Base-by-base conservation (phyloP, 2,113 vertebrate genomes). In the Xerus inauris region DNA sequence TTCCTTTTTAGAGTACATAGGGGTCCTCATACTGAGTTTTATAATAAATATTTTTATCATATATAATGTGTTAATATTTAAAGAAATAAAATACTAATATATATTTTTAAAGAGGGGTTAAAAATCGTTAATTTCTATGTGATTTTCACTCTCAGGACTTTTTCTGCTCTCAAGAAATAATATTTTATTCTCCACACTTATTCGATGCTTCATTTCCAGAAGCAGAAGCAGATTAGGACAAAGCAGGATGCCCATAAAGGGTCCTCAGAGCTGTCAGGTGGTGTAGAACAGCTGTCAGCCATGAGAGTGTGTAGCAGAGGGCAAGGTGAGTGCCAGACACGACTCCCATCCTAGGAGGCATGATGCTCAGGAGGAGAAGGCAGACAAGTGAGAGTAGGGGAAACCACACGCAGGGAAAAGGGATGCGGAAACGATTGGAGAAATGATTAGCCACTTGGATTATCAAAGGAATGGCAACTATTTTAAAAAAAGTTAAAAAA, bases 161-260 rank as follows among this genome's bases (percentile, higher is more conserved):
- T 19, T 59, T 77, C 79, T 91, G 3, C 83, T 90, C 40, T 62
- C 69, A 90, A 82, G n/a, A 62, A 75, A 71, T 92, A 73, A 76
- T 80, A 77, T 40, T 94, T 80, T 62, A 35, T 88, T 72, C 59
- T 94, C 73, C 81, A 92, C 82, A 71, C 64, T 54, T 87, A 90
- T 35, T 77, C 30, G 42, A 8, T 82, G 28, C 38, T 83, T 92
- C 89, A 90, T 72, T 86, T 42, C 49, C 35, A 79, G 64, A 93
- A 94, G 35, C 10, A 88, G 80, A 89, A 89, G 71, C 26, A 75
- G 75, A 47, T 2, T 51, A 81, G 10, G 47, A 42, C 69, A 82
- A 93, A 95, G 24, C 30, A 51, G 30, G 59, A 54, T 45, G 13
- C 49, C 45, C 42, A 26, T 62, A 94, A 83, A 16, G 35, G 35